Conservation (phyloP, 2,797 vertebrate species). For the Stomatorhinus walkeri region DNA sequence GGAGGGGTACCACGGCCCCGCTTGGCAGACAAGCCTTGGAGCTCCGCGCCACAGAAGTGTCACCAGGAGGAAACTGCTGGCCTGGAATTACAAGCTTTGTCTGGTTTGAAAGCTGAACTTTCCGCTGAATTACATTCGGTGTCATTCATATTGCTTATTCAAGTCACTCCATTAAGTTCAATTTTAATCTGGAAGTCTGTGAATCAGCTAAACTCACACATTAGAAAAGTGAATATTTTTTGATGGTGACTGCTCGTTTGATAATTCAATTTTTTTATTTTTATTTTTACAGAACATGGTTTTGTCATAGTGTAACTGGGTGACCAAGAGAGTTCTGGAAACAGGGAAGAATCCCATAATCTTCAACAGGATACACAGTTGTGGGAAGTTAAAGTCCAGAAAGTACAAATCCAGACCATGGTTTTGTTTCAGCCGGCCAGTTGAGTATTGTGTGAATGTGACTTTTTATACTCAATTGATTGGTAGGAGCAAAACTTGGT, state of each 20-base stretch:
- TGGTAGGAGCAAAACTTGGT: not conserved
- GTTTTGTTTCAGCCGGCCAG: not conserved
- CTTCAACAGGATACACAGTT: not conserved
- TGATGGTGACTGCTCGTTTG: not conserved
- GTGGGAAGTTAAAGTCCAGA: not conserved
- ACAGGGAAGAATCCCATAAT: not conserved
- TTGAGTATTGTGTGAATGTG: not conserved
- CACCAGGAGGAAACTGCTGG: not conserved
- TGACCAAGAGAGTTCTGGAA: slow-evolving; percentile 12
- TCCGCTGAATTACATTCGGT: not conserved
- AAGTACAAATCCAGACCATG: not conserved
- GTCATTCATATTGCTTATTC: not conserved
- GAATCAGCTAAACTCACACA: not conserved
- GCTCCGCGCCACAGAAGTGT: not conserved
- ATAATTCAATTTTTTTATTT: not conserved
- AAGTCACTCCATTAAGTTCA: not conserved
- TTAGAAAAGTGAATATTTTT: not conserved
- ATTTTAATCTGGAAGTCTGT: not conserved
- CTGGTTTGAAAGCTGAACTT: not conserved
- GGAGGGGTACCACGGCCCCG: not conserved
- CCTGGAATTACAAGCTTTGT: not conserved
- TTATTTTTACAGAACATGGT: not conserved
- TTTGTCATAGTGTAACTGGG: not conserved
- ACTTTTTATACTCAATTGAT: not conserved
- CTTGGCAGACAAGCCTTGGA: not conserved